Evolutionary conservation across 92 coral and sea anemone species (phyloP), one percentile per base, ranked within the genome.

Genomic region (Parazoanthus atlanticus): DNA sequence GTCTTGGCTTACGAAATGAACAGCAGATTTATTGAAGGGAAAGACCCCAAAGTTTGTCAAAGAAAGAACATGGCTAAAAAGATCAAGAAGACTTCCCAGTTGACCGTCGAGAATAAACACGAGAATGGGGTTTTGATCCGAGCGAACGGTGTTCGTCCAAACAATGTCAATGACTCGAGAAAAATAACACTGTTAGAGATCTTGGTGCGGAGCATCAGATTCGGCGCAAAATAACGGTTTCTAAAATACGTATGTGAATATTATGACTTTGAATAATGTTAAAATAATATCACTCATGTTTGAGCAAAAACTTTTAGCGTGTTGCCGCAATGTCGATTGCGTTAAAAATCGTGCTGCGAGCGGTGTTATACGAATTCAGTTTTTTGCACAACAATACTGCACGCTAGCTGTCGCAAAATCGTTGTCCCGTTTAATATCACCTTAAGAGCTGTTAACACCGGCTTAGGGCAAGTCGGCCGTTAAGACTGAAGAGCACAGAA

Each of bases 1-100:
- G 70, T 93, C 21, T 86, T 89, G 29, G 98, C 98, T 9, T 89
- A 92, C 25, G 88, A 76, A 17, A 19, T 94, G 16, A 94, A 96
- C 84, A 41, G 86, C 65, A 82, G 88, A 31, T 79, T 91, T 0
- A 82, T 84, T 31, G 80, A 80, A n/a, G 90, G 92, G 38, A 89
- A 74, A 11, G 77, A 89, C 15, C 52, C 66, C n/a, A 69, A 85
- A 56, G 70, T 52, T 40, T 78, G 84, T 66, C 13, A 43, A 15
- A 88, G 81, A 61, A 86, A 91, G 75, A 88, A 75, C 66, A 84
- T 91, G 78, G 93, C 90, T 25, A 88, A 83, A 82, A 94, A 90
- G 80, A 95, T 90, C 79, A 84, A 78, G 76, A 89, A 67, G 34
- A 79, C 58, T 19, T 65, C 88, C 34, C 85, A 73, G 15, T 75